A percentile compares a stretch with the other conserved stretches of the same genome.
Evolutionary conservation across 2,888 invertebrate species (phyloP).

Genomic region (Panzeria rudis): DNA sequence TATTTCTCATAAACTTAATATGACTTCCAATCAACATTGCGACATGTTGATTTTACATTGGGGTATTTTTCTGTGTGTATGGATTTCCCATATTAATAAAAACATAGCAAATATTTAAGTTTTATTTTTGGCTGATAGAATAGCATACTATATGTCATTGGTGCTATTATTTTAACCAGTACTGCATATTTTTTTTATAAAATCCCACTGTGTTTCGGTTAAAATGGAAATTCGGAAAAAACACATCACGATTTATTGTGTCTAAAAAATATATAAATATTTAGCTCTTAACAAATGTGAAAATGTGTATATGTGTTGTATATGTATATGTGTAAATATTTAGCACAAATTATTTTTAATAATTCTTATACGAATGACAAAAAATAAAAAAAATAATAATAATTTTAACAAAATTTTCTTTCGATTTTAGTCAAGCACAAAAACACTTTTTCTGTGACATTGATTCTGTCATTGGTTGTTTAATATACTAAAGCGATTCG

Average conservation of each 20-base stretch:
- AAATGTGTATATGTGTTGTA: slow-evolving; percentile 3
- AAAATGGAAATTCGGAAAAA: slow-evolving; percentile 9
- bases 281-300: slow-evolving; percentile 15
- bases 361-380: slow-evolving; percentile 58
- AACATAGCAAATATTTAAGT: too few species aligned
- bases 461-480: slow-evolving; percentile 80
- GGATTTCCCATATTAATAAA: too few species aligned
- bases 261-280: slow-evolving; percentile 35
- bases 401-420: slow-evolving; percentile 21
- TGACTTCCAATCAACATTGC: too few species aligned
- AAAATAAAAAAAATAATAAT: slow-evolving; percentile 26
- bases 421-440: slow-evolving; percentile 73
- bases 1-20: too few species aligned
- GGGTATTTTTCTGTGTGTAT: too few species aligned
- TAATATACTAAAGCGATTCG: slow-evolving; percentile 21
- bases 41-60: too few species aligned
- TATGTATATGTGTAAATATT: slow-evolving; percentile 54
- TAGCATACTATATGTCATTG: too few species aligned
- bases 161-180: too few species aligned
- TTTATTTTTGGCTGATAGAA: too few species aligned
- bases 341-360: slow-evolving; percentile 72
- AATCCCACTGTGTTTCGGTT: slow-evolving; percentile 8
- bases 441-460: slow-evolving; percentile 75
- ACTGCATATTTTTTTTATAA: neutral
- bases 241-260: slow-evolving; percentile 8